Conservation (phyloP, 2,113 vertebrate genomes). For the Canis aureus region DNA sequence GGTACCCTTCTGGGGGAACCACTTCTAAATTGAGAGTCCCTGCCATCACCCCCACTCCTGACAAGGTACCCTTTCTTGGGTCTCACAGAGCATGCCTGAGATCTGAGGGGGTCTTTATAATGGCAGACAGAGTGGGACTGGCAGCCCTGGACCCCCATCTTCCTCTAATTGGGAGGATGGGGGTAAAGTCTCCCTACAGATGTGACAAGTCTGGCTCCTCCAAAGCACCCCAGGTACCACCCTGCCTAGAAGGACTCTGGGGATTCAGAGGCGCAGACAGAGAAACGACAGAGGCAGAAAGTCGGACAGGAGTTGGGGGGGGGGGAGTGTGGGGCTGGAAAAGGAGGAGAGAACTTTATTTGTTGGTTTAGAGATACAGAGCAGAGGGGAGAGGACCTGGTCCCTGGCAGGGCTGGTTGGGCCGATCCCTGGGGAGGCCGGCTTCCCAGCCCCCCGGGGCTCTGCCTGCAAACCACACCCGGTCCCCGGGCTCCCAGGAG, state of each 20-base stretch:
- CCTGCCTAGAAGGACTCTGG: background rate
- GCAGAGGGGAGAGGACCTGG: background rate
- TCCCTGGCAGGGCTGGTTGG: background rate
- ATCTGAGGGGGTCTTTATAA: background rate
- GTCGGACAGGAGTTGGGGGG: conserved; percentile 42
- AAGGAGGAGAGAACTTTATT: conserved; percentile 77
- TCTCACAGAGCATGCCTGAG: background rate
- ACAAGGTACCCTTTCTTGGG: background rate
- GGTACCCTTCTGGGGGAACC: background rate
- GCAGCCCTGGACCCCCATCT: background rate
- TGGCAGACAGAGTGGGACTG: background rate
- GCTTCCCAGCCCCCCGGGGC: conserved; percentile 78
- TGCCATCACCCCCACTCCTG: background rate
- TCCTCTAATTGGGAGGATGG: background rate
- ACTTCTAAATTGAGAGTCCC: background rate
- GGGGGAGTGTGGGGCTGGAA: background rate
- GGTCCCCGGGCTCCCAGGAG: background rate
- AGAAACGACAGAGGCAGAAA: conserved; percentile 68
- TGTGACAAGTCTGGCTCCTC: background rate
- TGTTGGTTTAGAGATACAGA: conserved; percentile 57
- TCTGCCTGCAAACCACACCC: background rate
- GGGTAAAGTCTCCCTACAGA: background rate
- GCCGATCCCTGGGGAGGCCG: conserved; percentile 31
- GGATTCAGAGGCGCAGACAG: conserved; percentile 20
- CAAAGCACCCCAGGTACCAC: background rate